Evolutionary conservation across 92 coral and sea anemone genomes (phyloP), one percentile per base, ranked within the genome.

Genomic region (Porites divaricata): DNA sequence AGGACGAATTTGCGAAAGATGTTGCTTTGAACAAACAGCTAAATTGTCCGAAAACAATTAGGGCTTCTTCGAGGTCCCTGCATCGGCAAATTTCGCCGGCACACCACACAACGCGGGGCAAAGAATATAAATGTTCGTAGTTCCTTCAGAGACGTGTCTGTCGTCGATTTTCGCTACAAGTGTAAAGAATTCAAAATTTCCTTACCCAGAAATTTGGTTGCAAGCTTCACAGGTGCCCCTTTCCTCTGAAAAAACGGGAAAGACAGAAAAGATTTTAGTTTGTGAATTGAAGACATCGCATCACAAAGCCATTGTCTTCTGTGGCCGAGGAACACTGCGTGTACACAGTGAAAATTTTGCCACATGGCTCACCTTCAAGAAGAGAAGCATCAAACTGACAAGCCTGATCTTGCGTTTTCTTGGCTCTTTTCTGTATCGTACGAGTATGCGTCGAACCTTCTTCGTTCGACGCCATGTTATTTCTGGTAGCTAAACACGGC

Each of bases 331-430:
- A 81, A 72, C 62, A 82, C 70, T 7, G 62, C 71, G 70, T 48
- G 86, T n/a, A 61, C 49, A 16, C 22, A 67, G 61, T 24, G 76
- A 56, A 58, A 78, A 83, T 72, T 67, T 83, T 70, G 22, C 19
- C 25, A 66, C n/a, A 15, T n/a, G 69, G 66, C 92, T 85, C 77
- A 97, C 99, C 99, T 93, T 97, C 99, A 22, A 97, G 91, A 62
- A 97, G 92, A 62, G 97, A 89, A 28, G 99, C 96, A 93, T 97
- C 99, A 86, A 97, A 97, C 83, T 97, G 99, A 81, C 99, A 97
- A 25, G 99, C 99, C 67, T 97, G 99, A 84, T 97, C 99, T 77
- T 97, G 99, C 0, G 98, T 97, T 90, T 96, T 94, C 90, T 89
- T 92, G 76, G 98, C 94, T 89, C 98, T 86, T 86, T 92, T 94